Evolutionary conservation across 2,888 invertebrate species (phyloP), one percentile per base, ranked within the genome.

Genomic region (Malachius bipustulatus): DNA sequence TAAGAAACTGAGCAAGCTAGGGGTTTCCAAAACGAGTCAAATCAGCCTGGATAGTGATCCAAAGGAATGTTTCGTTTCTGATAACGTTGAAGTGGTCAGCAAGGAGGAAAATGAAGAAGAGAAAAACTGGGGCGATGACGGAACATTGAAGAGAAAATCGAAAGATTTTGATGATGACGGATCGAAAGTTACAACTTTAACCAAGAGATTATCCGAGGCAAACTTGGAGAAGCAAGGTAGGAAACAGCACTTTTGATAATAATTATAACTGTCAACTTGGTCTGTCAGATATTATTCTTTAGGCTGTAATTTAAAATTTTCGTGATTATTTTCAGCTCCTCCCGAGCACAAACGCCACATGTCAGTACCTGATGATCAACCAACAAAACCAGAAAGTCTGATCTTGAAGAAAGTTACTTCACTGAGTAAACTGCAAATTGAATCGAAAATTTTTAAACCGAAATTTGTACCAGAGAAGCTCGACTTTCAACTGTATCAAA

Each of bases 341-440:
- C 47, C 50, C 8, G 56, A 55, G 35, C 58, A 59, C 40, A 57
- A 55, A 41, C 46, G 62, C 30, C 54, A 59, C 38, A 55, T 56
- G 50, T 62, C 62, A n/a, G 57, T 56, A 36, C 59, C 60, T 38
- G 43, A 50, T 31, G 56, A 55, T 26, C 38, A 67, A 50, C 71
- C 73, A 46, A 57, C 63, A 15, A 57, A 62, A 45, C 39, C 49
- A 4, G 77, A 77, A 43, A 76, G 76, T 46, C 78, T 79, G 56
- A 83, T 87, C 29, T 66, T 89, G 34, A 73, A 85, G 49, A 88
- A 87, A 64, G 85, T 88, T 28, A 83, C 85, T 31, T 83, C 84
- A 34, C 71, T 88, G 45, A 83, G 82, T 50, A 75, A 77, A 52
- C 72, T 75, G 52, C 71, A 73, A 2, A 53, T 70, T 38, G 84